Evolutionary conservation across 2,888 invertebrate genomes (phyloP).

Genomic region (Chromoteleia sp.): DNA sequence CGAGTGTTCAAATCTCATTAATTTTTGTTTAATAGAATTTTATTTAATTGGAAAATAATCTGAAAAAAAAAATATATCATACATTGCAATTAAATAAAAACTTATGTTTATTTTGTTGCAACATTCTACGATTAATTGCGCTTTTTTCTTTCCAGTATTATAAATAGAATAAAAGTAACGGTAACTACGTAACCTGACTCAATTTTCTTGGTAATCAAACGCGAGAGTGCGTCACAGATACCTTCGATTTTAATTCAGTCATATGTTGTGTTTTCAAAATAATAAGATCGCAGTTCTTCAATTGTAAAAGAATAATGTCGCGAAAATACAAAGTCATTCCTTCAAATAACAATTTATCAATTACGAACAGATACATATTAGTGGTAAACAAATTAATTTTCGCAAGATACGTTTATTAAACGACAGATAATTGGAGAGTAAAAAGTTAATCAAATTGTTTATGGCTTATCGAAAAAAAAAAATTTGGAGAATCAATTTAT

Average conservation of each 20-base stretch:
- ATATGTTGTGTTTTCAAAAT: background rate
- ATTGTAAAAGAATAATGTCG: background rate
- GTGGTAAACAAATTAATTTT: background rate
- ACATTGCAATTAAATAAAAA: too few relatives aligned
- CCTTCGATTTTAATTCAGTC: conserved; percentile 14
- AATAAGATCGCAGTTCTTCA: background rate
- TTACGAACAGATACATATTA: background rate
- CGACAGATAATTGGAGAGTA: background rate
- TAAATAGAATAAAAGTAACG: conserved; percentile 38
- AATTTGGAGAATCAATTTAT: background rate
- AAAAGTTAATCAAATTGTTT: background rate
- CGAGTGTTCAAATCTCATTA: too few relatives aligned
- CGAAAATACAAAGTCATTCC: background rate
- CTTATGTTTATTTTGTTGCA: background rate
- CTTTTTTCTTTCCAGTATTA: conserved; percentile 5
- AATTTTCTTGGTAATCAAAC: conserved; percentile 43
- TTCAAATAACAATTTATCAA: background rate
- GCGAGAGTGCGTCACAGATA: conserved; percentile 25
- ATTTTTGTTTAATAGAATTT: too few relatives aligned
- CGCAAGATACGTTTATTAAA: too few relatives aligned
- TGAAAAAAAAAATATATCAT: too few relatives aligned
- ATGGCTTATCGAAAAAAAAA: too few relatives aligned
- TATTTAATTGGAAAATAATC: too few relatives aligned
- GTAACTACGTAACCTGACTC: conserved; percentile 45
- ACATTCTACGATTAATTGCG: background rate